Percentiles rank a stretch among this genome's conserved stretches.
Conservation (phyloP, 2,797 vertebrate species). For the Balearica regulorum region DNA sequence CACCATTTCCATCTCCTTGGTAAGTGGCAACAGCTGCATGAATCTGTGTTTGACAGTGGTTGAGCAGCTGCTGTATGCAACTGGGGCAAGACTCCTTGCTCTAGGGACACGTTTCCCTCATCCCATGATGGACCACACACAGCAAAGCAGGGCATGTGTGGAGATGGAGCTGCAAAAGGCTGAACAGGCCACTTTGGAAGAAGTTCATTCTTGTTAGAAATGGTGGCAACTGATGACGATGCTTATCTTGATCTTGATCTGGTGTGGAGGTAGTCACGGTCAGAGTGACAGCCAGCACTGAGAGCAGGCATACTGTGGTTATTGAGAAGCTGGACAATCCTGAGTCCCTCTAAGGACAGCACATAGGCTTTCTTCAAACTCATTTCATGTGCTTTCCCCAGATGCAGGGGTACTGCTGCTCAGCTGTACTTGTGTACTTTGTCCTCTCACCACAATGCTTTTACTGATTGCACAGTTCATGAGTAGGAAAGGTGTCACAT, state of each 20-base stretch:
- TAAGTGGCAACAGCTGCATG: background rate
- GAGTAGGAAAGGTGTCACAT: background rate
- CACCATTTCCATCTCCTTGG: background rate
- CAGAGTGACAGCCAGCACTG: background rate
- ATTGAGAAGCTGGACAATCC: background rate
- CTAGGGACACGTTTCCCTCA: background rate
- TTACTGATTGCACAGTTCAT: background rate
- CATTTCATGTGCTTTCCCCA: background rate
- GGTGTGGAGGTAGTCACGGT: background rate
- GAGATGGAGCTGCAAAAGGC: background rate
- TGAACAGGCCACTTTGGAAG: background rate
- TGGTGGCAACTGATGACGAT: background rate
- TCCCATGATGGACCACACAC: background rate
- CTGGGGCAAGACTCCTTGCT: background rate
- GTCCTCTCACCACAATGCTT: background rate
- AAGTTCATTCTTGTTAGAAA: background rate
- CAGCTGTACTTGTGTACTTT: background rate
- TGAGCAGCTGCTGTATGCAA: background rate
- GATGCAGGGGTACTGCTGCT: background rate
- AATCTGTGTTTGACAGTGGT: background rate
- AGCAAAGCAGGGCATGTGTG: background rate
- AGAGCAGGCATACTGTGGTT: background rate
- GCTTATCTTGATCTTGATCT: background rate
- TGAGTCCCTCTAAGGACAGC: background rate
- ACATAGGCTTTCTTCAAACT: background rate